A percentile compares a stretch with the other conserved stretches of the same genome.
Conservation (phyloP, 2,797 vertebrate species). For the Leptatherina wallacei region DNA sequence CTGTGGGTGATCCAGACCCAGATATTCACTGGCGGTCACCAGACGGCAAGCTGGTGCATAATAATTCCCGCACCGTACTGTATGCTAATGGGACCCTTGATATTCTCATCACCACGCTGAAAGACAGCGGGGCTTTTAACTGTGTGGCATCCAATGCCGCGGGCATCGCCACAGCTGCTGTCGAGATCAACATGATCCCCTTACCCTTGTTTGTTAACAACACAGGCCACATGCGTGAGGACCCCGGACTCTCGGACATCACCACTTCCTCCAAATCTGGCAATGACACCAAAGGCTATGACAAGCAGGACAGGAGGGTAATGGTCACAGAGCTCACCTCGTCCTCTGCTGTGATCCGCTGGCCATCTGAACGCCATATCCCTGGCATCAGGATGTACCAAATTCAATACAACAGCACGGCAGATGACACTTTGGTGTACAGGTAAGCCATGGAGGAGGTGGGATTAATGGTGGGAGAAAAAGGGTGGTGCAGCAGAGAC, state of each 20-base stretch:
- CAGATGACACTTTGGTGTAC: conserved; percentile 93
- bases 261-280: conserved; percentile 90
- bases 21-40: conserved; percentile 92
- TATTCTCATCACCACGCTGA: conserved; percentile 91
- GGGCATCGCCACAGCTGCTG: conserved; percentile 89
- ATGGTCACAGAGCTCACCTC: conserved; percentile 89
- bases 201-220: conserved; percentile 90
- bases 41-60: conserved; percentile 92
- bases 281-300: conserved; percentile 86
- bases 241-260: conserved; percentile 92
- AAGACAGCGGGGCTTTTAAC: conserved; percentile 93
- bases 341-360: conserved; percentile 90
- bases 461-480: conserved; percentile 6
- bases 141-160: conserved; percentile 96
- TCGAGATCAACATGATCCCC: conserved; percentile 90
- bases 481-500: conserved; percentile 35
- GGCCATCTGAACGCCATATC: conserved; percentile 92
- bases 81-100: conserved; percentile 92
- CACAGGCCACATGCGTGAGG: conserved; percentile 88
- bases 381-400: conserved; percentile 96
- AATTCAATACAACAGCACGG: conserved; percentile 95
- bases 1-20: conserved; percentile 91
- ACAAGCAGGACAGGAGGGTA: conserved; percentile 88
- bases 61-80: conserved; percentile 88
- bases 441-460: conserved; percentile 81